Evolutionary conservation across 2,888 invertebrate species (phyloP).

Genomic region (Cataglyphis altisquamis): DNA sequence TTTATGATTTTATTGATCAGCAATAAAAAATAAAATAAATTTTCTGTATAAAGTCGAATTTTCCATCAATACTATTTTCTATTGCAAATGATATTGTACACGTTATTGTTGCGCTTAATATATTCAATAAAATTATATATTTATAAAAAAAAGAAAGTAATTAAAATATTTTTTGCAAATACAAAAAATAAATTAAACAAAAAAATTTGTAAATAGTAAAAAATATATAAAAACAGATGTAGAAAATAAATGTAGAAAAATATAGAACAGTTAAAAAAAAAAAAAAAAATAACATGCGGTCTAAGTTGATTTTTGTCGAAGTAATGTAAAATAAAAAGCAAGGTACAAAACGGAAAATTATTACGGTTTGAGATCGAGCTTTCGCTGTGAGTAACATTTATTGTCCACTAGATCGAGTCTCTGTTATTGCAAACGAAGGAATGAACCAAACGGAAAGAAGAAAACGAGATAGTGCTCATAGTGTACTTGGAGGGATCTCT

Average conservation of each 20-base stretch:
- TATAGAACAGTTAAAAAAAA: not conserved
- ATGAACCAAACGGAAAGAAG: conserved; percentile 28
- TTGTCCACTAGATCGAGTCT: conserved; percentile 25
- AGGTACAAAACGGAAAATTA: conserved; percentile 9
- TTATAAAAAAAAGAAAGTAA: not conserved
- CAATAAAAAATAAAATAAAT: conserved; percentile 19
- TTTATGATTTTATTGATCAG: too few species aligned
- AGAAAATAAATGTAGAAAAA: not conserved
- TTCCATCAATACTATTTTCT: not conserved
- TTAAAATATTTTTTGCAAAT: not conserved
- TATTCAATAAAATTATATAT: not conserved
- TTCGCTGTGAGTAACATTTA: conserved; percentile 40
- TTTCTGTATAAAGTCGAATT: conserved; percentile 9
- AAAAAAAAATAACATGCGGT: not conserved
- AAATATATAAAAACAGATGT: not conserved
- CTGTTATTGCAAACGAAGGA: conserved; percentile 36
- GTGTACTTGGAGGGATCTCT: conserved; percentile 10
- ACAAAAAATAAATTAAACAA: conserved; percentile 9
- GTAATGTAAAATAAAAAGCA: conserved; percentile 30
- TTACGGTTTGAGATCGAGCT: conserved; percentile 25
- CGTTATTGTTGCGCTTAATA: not conserved
- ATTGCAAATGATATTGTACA: not conserved
- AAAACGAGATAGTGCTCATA: conserved; percentile 26
- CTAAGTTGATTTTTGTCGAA: conserved; percentile 8
- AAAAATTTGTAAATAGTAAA: not conserved